These are phyloP conservation scores for Heloderma charlesbogerti DNA, from an alignment of 2,113 vertebrate species.

Conservation along the genomic window DNA sequence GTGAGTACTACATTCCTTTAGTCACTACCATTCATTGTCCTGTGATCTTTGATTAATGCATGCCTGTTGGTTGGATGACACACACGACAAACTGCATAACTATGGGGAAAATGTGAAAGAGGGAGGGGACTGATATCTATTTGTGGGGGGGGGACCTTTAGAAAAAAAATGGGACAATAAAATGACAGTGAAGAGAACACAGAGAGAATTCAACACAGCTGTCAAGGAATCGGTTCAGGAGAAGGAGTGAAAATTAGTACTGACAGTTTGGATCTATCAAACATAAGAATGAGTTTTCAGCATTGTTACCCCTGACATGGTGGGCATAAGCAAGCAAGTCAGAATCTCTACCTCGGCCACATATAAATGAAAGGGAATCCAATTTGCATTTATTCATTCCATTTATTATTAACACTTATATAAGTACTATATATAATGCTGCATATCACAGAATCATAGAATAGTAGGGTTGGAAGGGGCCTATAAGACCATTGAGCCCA, in stretches of 20 bases:
- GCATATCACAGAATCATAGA: too few relatives aligned
- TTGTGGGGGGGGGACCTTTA: too few relatives aligned
- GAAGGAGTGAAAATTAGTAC: slow-evolving; percentile 2
- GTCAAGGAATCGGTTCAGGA: neutral
- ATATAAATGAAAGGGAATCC: neutral
- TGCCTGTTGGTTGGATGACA: neutral
- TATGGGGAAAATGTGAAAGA: neutral
- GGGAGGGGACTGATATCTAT: neutral
- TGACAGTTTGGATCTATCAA: neutral
- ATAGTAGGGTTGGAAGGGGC: too few relatives aligned
- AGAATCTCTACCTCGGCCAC: neutral
- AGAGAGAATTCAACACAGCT: neutral
- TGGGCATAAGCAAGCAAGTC: neutral
- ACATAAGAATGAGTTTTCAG: neutral
- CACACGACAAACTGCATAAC: neutral
- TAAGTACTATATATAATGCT: too few relatives aligned
- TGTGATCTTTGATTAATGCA: neutral
- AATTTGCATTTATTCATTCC: neutral
- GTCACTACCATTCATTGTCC: neutral
- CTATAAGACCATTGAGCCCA: too few relatives aligned
- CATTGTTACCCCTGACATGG: neutral
- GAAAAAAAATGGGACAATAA: neutral
- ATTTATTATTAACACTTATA: too few relatives aligned
- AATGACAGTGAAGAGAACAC: neutral
- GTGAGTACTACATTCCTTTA: neutral